A percentile compares a stretch with the other conserved stretches of the same genome.
Conservation (phyloP, 2,888 invertebrate genomes). For the Ferdinandea cuprea region DNA sequence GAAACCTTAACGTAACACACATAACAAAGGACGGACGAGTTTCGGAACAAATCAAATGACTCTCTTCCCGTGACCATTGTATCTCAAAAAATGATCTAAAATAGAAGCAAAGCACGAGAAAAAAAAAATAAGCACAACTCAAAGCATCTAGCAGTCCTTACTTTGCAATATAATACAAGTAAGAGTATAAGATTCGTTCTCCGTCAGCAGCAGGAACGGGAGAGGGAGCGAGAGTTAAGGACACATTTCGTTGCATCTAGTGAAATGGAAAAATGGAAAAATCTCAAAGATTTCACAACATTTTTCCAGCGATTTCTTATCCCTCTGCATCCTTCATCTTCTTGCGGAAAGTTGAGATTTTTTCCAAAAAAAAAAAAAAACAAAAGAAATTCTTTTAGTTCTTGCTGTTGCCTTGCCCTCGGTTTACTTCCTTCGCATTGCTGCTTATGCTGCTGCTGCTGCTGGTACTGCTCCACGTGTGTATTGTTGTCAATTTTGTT, state of each 20-base stretch:
- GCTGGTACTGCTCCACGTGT: no score
- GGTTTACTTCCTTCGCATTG: constrained; percentile 61
- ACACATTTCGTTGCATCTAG: constrained; percentile 65
- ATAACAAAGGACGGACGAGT: constrained; percentile 67
- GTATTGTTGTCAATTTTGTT: constrained; percentile 49
- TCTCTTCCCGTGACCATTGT: constrained; percentile 73
- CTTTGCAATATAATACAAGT: constrained; percentile 36
- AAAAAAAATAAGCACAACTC: constrained; percentile 21
- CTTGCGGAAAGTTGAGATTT: constrained; percentile 46
- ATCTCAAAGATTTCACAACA: constrained; percentile 59
- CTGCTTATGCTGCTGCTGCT: no score
- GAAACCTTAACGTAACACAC: constrained; percentile 33
- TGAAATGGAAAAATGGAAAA: constrained; percentile 70
- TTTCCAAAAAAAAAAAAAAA: constrained; percentile 17
- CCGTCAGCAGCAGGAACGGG: constrained; percentile 6
- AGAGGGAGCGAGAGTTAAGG: no score
- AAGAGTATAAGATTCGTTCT: no score
- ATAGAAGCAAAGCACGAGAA: constrained; percentile 5
- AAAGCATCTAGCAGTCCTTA: constrained; percentile 31
- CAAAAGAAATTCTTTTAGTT: constrained; percentile 14
- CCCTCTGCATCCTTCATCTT: constrained; percentile 4
- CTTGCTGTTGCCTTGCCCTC: constrained; percentile 31
- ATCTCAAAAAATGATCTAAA: constrained; percentile 66
- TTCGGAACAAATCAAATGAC: constrained; percentile 73
- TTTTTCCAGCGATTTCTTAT: constrained; percentile 48